A percentile compares a stretch with the other conserved stretches of the same genome.
Evolutionary conservation across 1,140 invertebrate species (phyloP).

Genomic region (Euura lappo): DNA sequence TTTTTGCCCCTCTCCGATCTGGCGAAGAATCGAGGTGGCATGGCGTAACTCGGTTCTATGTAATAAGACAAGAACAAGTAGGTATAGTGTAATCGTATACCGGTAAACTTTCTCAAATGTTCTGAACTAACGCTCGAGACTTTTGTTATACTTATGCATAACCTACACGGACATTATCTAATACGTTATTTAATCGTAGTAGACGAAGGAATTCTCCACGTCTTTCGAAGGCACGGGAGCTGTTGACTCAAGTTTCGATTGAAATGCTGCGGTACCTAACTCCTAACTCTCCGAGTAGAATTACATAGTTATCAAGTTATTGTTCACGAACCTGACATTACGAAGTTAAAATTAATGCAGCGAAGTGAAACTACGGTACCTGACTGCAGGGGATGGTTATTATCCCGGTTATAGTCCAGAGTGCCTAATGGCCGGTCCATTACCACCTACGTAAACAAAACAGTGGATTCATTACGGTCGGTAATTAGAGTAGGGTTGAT

Average conservation of each 20-base stretch:
- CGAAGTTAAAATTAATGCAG: neutral
- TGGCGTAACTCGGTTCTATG: too few relatives aligned
- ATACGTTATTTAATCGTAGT: too few relatives aligned
- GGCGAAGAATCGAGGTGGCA: too few relatives aligned
- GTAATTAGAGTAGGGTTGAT: neutral
- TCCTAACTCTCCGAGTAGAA: neutral
- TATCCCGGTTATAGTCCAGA: neutral
- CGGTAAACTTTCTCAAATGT: too few relatives aligned
- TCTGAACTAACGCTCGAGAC: too few relatives aligned
- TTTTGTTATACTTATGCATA: too few relatives aligned
- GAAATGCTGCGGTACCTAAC: neutral
- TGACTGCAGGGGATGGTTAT: neutral
- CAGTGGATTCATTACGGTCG: neutral
- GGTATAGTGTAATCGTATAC: too few relatives aligned
- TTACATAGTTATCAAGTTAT: slow-evolving; percentile 1
- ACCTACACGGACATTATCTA: too few relatives aligned
- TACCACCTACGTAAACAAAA: neutral
- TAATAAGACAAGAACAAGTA: too few relatives aligned
- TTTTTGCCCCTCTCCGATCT: too few relatives aligned
- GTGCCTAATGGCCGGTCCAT: neutral
- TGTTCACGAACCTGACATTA: neutral
- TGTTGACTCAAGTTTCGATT: slow-evolving; percentile 1
- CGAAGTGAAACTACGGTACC: neutral
- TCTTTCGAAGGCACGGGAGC: too few relatives aligned
- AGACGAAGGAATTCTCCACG: too few relatives aligned